These are phyloP conservation scores for Myrmophylax atrothorax DNA, from an alignment of 2,113 vertebrate species.

Conservation along the genomic window DNA sequence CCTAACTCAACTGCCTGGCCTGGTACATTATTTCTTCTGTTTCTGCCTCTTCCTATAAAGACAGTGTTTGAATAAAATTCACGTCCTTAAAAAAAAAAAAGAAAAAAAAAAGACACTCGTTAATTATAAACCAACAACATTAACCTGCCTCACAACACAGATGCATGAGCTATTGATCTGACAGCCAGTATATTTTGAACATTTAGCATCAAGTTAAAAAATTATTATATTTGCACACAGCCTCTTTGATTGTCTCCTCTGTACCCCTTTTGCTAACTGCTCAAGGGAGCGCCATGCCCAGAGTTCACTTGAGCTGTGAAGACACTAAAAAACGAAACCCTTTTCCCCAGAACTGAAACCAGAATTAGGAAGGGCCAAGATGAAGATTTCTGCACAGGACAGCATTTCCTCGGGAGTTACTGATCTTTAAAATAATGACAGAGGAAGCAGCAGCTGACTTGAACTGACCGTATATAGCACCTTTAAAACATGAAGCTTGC, in stretches of 20 bases:
- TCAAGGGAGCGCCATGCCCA: not conserved
- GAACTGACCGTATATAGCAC: not conserved
- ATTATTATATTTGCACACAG: not conserved
- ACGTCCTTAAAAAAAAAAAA: not conserved
- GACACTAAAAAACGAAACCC: not conserved
- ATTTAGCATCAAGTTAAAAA: not conserved
- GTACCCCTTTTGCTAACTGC: not conserved
- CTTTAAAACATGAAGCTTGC: not conserved
- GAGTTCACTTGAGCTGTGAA: not conserved
- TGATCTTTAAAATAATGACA: not conserved
- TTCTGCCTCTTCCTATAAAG: conserved; percentile 29
- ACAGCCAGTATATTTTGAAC: not conserved
- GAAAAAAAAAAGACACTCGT: not conserved
- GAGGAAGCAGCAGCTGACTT: not conserved
- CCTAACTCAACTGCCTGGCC: not conserved
- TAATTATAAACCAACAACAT: not conserved
- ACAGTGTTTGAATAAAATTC: not conserved
- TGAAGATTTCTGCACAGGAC: not conserved
- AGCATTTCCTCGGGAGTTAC: not conserved
- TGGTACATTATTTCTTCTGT: conserved; percentile 13
- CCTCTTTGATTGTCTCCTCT: not conserved
- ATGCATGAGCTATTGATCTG: not conserved
- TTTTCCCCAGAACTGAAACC: not conserved
- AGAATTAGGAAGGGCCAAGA: not conserved
- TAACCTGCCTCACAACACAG: not conserved